Conservation (phyloP, 2,888 invertebrate species). For the Plagodis dolabraria region DNA sequence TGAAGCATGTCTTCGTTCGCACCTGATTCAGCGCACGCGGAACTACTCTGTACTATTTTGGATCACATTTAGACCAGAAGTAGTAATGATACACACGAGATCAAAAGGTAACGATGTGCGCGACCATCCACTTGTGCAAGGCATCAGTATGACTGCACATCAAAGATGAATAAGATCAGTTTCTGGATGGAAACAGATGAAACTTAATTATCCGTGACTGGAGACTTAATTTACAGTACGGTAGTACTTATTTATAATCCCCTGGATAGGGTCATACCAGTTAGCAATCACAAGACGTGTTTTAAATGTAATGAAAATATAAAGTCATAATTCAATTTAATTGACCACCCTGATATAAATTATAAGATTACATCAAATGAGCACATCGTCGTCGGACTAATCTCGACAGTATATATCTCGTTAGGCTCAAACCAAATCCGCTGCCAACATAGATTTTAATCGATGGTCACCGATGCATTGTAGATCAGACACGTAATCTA, state of each 20-base stretch:
- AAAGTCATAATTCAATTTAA: too few species aligned
- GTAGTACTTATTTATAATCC: too few species aligned
- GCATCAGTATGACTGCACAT: background rate
- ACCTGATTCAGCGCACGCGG: slow-evolving; percentile 78
- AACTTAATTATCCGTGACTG: too few species aligned
- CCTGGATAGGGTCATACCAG: too few species aligned
- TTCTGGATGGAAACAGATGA: too few species aligned
- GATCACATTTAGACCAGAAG: slow-evolving; percentile 76
- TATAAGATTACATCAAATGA: too few species aligned
- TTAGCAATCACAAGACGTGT: too few species aligned
- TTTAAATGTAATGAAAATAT: too few species aligned
- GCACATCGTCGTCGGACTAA: slow-evolving; percentile 9
- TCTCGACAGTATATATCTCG: slow-evolving; percentile 20
- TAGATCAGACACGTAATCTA: slow-evolving; percentile 47
- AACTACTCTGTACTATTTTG: slow-evolving; percentile 75
- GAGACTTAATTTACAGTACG: too few species aligned
- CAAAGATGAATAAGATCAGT: too few species aligned
- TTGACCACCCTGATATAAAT: too few species aligned
- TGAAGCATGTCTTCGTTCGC: slow-evolving; percentile 61
- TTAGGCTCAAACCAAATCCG: slow-evolving; percentile 13
- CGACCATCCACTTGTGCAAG: slow-evolving; percentile 38
- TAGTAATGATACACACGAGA: slow-evolving; percentile 71
- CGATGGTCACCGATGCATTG: slow-evolving; percentile 50
- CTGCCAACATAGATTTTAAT: slow-evolving; percentile 63
- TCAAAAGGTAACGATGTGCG: slow-evolving; percentile 70